Percentiles rank a stretch among this genome's conserved stretches.
These are phyloP conservation scores for Choreutis nemorana DNA, from an alignment of 2,888 invertebrate species.

Conservation along the genomic window DNA sequence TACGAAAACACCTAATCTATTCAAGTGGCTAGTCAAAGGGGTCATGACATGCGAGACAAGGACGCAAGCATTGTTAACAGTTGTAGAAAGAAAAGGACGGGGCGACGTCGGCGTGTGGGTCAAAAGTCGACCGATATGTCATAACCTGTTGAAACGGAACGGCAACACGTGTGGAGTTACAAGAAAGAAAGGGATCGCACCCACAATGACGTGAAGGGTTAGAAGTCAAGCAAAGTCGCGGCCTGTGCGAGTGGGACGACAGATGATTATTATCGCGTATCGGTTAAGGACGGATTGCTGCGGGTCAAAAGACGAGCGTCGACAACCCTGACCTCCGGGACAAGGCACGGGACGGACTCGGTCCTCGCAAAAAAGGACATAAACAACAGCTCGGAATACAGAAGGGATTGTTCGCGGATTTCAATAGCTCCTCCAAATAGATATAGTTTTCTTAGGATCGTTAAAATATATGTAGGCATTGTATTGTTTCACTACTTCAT, in stretches of 20 bases:
- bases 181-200: slow-evolving; percentile 36
- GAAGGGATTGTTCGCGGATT: slow-evolving; percentile 18
- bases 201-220: slow-evolving; percentile 60
- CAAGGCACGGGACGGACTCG: slow-evolving; percentile 42
- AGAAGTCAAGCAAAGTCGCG: slow-evolving; percentile 61
- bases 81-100: slow-evolving; percentile 35
- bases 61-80: slow-evolving; percentile 29
- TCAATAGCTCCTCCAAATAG: slow-evolving; percentile 21
- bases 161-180: slow-evolving; percentile 20
- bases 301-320: slow-evolving; percentile 63
- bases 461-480: slow-evolving; percentile 25
- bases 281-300: slow-evolving; percentile 26
- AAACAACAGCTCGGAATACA: slow-evolving; percentile 13
- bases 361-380: slow-evolving; percentile 10
- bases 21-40: slow-evolving; percentile 58
- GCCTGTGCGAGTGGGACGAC: slow-evolving; percentile 42
- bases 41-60: slow-evolving; percentile 50
- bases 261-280: slow-evolving; percentile 22
- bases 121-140: slow-evolving; percentile 63
- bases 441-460: slow-evolving; percentile 23
- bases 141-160: slow-evolving; percentile 57
- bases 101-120: slow-evolving; percentile 40
- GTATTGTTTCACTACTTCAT: slow-evolving; percentile 21
- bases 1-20: slow-evolving; percentile 66
- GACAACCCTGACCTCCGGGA: slow-evolving; percentile 61